These are phyloP conservation scores for Gadus macrocephalus DNA, from an alignment of 2,113 vertebrate species.

Conservation along the genomic window DNA sequence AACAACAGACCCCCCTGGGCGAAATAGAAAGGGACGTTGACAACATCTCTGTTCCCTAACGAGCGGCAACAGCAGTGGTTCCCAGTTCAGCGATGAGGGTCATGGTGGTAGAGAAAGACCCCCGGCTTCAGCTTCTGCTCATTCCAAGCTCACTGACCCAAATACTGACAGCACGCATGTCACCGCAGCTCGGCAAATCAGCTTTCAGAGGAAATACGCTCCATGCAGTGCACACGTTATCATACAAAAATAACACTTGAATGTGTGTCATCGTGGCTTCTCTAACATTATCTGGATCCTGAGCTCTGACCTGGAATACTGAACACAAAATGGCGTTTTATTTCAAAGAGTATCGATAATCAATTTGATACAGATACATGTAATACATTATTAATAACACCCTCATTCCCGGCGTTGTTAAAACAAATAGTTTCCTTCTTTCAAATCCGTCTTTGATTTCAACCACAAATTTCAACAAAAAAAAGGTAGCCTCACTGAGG, in stretches of 20 bases:
- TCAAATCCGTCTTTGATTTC: no score
- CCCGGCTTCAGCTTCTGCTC: conserved; percentile 1
- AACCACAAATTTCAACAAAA: no score
- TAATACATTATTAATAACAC: no score
- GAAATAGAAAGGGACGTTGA: neutral
- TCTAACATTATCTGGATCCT: no score
- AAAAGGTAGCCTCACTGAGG: neutral
- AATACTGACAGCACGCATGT: conserved; percentile 59
- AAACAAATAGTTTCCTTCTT: no score
- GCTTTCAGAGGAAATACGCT: conserved; percentile 34
- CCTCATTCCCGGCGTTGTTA: no score
- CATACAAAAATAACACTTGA: conserved; percentile 45
- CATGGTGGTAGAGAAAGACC: neutral
- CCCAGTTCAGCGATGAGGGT: neutral
- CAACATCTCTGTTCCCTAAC: neutral
- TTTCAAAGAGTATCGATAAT: no score
- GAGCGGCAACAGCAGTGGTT: neutral
- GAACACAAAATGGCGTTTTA: no score
- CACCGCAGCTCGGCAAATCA: conserved; percentile 51
- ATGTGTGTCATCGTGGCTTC: conserved; percentile 46
- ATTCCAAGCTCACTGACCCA: conserved; percentile 67
- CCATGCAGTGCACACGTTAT: conserved; percentile 52
- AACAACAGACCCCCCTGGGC: no score
- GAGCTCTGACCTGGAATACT: no score
- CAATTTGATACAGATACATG: no score